Evolutionary conservation across 2,888 invertebrate species (phyloP).

Genomic region (Conchocele bisecta): DNA sequence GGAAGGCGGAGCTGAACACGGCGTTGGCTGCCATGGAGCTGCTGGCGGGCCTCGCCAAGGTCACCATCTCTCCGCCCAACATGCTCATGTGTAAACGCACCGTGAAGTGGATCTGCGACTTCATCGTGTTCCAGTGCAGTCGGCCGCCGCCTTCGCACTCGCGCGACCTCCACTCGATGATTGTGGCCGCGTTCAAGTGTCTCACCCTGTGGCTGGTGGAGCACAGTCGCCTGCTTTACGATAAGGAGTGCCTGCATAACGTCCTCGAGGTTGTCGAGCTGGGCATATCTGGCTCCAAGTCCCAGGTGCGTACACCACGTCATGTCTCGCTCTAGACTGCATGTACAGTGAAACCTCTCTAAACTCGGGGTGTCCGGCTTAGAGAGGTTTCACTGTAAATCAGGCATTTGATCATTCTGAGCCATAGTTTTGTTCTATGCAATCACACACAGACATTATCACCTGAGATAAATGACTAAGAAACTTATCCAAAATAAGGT

Average conservation of each 20-base stretch:
- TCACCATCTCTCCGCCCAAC: conserved; percentile 76
- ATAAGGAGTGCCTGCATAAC: conserved; percentile 95
- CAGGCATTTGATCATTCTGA: too few species aligned
- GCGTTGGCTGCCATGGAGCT: conserved; percentile 96
- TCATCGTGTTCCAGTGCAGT: conserved; percentile 96
- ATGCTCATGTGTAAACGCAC: conserved; percentile 81
- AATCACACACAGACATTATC: too few species aligned
- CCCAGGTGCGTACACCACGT: conserved; percentile 85
- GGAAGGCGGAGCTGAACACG: conserved; percentile 97
- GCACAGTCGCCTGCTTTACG: conserved; percentile 94
- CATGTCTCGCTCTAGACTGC: too few species aligned
- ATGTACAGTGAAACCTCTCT: too few species aligned
- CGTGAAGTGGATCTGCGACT: conserved; percentile 99
- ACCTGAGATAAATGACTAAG: too few species aligned
- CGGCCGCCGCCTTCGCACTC: conserved; percentile 94
- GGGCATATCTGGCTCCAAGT: conserved; percentile 97
- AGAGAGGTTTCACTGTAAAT: too few species aligned
- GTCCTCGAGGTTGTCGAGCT: conserved; percentile 98
- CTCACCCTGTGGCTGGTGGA: conserved; percentile 93
- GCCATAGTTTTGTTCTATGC: too few species aligned
- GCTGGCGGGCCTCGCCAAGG: conserved; percentile 93
- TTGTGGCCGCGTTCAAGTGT: conserved; percentile 87
- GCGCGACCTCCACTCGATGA: conserved; percentile 95
- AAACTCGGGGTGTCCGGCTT: too few species aligned
- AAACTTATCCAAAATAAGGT: too few species aligned